phyloP scores from a whole-genome alignment of 1,140 invertebrate species.

The Anthonomus grandis region DNA sequence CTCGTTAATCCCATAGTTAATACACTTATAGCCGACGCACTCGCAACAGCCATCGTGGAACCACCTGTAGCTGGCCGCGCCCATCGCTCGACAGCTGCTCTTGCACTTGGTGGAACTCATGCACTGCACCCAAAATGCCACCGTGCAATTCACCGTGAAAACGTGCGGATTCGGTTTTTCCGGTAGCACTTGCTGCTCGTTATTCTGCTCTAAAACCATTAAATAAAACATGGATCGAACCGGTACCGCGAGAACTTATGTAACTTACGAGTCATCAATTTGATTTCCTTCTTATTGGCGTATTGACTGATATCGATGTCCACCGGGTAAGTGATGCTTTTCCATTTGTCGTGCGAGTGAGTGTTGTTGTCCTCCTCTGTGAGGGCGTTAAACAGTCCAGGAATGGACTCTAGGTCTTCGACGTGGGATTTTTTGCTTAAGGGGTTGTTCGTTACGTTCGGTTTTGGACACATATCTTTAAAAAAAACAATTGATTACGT shows the following conservation, averaged over 20 bases:
- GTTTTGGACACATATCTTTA: slow-evolving; percentile 80
- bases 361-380: slow-evolving; percentile 78
- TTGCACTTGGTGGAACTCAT: slow-evolving; percentile 86
- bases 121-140: slow-evolving; percentile 88
- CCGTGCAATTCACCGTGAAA: slow-evolving; percentile 82
- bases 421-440: slow-evolving; percentile 77
- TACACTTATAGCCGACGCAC: slow-evolving; percentile 84
- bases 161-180: slow-evolving; percentile 61
- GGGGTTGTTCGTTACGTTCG: slow-evolving; percentile 66
- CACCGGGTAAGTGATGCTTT: slow-evolving; percentile 73
- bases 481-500: too few species aligned
- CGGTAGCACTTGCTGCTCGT: slow-evolving; percentile 59
- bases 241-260: background rate
- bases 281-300: slow-evolving; percentile 61
- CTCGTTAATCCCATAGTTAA: slow-evolving; percentile 90
- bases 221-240: background rate
- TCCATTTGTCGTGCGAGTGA: slow-evolving; percentile 68
- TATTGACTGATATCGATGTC: slow-evolving; percentile 57
- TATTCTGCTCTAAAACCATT: slow-evolving; percentile 53
- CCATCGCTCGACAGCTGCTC: slow-evolving; percentile 70
- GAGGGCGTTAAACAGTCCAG: slow-evolving; percentile 76
- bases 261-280: slow-evolving; percentile 66
- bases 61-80: slow-evolving; percentile 75
- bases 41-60: slow-evolving; percentile 96
- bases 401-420: slow-evolving; percentile 81